Evolutionary conservation across 2,113 vertebrate genomes (phyloP), one percentile per base, ranked within the genome.

Genomic region (Chrysemys picta): DNA sequence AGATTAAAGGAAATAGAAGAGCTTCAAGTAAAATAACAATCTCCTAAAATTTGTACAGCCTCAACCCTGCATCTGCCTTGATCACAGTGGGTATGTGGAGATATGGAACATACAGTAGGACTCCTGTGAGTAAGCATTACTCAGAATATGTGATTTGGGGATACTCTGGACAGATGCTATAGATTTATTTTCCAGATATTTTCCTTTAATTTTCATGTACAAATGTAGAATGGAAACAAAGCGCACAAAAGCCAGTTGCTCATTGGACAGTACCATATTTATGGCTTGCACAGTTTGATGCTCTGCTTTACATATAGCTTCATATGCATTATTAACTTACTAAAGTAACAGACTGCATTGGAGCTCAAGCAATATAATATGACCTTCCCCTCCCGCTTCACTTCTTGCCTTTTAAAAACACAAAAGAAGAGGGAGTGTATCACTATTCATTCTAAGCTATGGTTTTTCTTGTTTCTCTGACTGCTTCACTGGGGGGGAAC

Each of bases 311-410:
- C 80, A 7, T 14, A 21, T 45, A 47, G 19, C 49, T 56, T 53
- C 0, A 2, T 31, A 27, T 13, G 3, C 4, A n/a, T 80, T 76
- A 42, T 38, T 76, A 45, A 11, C n/a, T 84, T 53, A 54, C 0
- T 69, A 72, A 62, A 78, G 54, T 56, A 65, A 47, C 12, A 27
- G 84, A 81, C 81, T 17, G 31, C 82, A 65, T 24, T 4, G 29
- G 84, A n/a, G 24, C 31, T 24, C 54, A 89, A 89, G 69, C 9
- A 54, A 45, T n/a, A 93, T 7, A 25, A 31, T 0, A 76, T 8
- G 47, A n/a, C 1, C 47, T 72, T 78, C 24, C 87, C 54, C 84
- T 69, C 16, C 35, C 35, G 21, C 62, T 80, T 27, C 27, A 56
- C 49, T 59, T 80, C 4, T 87, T 84, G 65, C 56, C 14, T 72